These are phyloP conservation scores for Merluccius polli DNA, from an alignment of 2,797 vertebrate genomes.

Conservation along the genomic window DNA sequence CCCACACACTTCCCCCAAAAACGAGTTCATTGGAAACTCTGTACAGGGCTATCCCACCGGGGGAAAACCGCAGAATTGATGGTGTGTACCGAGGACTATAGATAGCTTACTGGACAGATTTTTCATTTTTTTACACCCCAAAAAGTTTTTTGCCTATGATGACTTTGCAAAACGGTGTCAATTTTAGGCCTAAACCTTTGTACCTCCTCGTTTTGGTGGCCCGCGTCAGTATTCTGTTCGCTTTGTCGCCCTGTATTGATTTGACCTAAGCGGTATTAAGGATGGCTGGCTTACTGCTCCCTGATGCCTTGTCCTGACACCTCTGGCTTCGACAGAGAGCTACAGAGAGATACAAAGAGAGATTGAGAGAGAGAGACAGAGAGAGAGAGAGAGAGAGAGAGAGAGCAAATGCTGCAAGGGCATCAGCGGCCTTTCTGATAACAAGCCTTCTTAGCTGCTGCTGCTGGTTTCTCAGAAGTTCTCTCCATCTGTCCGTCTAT, in stretches of 20 bases:
- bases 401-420: slow-evolving; percentile 13
- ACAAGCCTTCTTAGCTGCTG: slow-evolving; percentile 44
- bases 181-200: background rate
- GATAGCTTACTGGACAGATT: background rate
- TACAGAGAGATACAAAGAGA: background rate
- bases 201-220: background rate
- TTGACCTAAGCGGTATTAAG: background rate
- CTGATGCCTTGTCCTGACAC: background rate
- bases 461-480: slow-evolving; percentile 6
- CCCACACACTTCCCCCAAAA: slow-evolving; percentile 33
- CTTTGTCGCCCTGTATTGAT: background rate
- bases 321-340: background rate
- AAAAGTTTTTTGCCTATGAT: background rate
- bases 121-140: background rate
- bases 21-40: slow-evolving; percentile 52
- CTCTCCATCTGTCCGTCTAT: slow-evolving; percentile 25
- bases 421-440: slow-evolving; percentile 41
- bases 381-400: too few species aligned
- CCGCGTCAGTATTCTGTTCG: background rate
- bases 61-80: background rate
- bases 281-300: background rate
- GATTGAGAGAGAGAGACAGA: background rate
- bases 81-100: background rate
- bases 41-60: slow-evolving; percentile 8
- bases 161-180: background rate